phyloP scores from a whole-genome alignment of 2,113 vertebrate genomes.

The Rhodinocichla rosea region DNA sequence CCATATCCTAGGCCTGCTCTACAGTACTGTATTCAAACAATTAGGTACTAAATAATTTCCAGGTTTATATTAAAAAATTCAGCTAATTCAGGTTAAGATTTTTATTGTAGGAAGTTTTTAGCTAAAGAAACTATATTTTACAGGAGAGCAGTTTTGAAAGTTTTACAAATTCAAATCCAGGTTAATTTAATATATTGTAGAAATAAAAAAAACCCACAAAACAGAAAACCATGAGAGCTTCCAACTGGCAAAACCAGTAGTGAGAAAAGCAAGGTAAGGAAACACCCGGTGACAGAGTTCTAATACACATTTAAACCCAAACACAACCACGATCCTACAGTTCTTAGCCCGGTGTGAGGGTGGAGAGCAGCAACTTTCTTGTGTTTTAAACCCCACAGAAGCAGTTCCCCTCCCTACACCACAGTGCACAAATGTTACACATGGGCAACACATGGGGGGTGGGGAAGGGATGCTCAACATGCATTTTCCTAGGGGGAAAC shows the following conservation, averaged over 20 bases:
- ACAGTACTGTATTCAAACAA: neutral
- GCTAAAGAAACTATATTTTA: neutral
- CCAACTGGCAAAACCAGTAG: neutral
- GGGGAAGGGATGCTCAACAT: neutral
- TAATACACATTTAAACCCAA: neutral
- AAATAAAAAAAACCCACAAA: neutral
- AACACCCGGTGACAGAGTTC: rapidly evolving
- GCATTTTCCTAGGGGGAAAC: neutral
- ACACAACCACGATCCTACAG: neutral
- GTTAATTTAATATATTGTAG: neutral
- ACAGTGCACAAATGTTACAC: neutral
- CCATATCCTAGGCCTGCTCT: neutral
- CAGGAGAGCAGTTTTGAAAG: constrained; percentile 16
- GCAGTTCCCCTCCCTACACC: neutral
- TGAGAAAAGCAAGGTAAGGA: neutral
- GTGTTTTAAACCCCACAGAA: neutral
- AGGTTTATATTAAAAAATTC: neutral
- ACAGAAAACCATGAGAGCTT: neutral
- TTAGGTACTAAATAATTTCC: neutral
- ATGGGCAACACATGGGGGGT: neutral
- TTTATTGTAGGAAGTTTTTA: neutral
- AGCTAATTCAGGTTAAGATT: neutral
- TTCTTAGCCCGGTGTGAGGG: neutral
- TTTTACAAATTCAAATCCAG: neutral
- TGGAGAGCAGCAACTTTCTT: neutral